phyloP scores from a whole-genome alignment of 2,888 invertebrate species.

The Cephus rjabovi region DNA sequence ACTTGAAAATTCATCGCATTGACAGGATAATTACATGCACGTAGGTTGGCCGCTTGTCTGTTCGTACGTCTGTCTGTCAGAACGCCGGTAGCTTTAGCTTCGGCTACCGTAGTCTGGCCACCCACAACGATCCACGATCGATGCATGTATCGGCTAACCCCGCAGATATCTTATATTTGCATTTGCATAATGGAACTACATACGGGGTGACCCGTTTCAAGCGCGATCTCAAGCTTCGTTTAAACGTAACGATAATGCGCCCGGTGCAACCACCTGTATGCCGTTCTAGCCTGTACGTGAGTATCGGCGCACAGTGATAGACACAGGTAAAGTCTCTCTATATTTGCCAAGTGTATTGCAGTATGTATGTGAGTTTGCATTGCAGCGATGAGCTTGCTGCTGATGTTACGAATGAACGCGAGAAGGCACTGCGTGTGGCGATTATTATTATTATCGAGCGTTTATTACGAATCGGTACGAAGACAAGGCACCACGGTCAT shows the following conservation, averaged over 20 bases:
- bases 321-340: neutral
- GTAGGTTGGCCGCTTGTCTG: conserved; percentile 34
- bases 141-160: conserved; percentile 13
- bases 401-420: neutral
- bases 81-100: conserved; percentile 20
- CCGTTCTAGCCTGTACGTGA: neutral
- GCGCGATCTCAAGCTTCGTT: conserved; percentile 15
- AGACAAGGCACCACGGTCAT: neutral
- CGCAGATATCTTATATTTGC: conserved; percentile 15
- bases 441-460: neutral
- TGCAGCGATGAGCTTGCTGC: neutral
- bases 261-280: conserved; percentile 31
- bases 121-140: conserved; percentile 31
- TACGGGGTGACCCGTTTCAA: conserved; percentile 22
- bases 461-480: neutral
- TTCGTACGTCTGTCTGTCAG: conserved; percentile 30
- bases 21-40: conserved; percentile 55
- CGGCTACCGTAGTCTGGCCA: conserved; percentile 27
- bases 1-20: conserved; percentile 36
- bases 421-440: neutral
- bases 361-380: neutral
- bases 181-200: conserved; percentile 33
- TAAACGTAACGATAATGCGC: conserved; percentile 30
- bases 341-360: neutral
- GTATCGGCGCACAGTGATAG: neutral